Evolutionary conservation across 1,140 invertebrate species (phyloP).

Genomic region (Sycophaga agraensis): DNA sequence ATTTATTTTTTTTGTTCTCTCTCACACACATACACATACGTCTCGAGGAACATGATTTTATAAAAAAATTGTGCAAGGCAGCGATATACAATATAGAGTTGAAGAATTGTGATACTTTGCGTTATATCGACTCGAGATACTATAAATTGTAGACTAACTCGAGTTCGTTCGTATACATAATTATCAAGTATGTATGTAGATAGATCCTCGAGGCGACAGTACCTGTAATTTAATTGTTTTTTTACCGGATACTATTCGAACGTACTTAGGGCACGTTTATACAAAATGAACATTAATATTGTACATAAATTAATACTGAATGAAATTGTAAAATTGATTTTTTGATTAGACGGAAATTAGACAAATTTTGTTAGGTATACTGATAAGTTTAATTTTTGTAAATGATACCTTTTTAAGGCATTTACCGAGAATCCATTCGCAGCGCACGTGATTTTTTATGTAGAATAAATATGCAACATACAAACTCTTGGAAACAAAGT

Average conservation of each 20-base stretch:
- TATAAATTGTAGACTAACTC: no score
- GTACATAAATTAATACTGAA: conserved; percentile 22
- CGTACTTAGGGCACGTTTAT: conserved; percentile 1
- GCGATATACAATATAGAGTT: no score
- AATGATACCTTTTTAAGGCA: not conserved
- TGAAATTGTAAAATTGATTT: conserved; percentile 21
- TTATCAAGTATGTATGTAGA: not conserved
- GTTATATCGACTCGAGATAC: no score
- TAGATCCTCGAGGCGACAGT: not conserved
- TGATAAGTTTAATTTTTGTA: not conserved
- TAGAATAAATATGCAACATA: not conserved
- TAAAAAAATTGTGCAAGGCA: no score
- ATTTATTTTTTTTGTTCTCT: not conserved
- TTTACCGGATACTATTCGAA: not conserved
- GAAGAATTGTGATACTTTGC: no score
- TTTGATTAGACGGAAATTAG: conserved; percentile 14
- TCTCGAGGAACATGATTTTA: no score
- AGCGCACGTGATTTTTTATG: not conserved
- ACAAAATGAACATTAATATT: conserved; percentile 8
- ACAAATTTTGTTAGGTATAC: conserved; percentile 11
- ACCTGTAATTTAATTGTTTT: conserved; percentile 10
- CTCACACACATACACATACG: not conserved
- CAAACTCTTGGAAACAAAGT: not conserved
- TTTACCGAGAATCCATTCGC: not conserved
- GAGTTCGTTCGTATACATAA: no score